These are phyloP conservation scores for Picathartes gymnocephalus DNA, from an alignment of 2,113 vertebrate species.

Conservation along the genomic window DNA sequence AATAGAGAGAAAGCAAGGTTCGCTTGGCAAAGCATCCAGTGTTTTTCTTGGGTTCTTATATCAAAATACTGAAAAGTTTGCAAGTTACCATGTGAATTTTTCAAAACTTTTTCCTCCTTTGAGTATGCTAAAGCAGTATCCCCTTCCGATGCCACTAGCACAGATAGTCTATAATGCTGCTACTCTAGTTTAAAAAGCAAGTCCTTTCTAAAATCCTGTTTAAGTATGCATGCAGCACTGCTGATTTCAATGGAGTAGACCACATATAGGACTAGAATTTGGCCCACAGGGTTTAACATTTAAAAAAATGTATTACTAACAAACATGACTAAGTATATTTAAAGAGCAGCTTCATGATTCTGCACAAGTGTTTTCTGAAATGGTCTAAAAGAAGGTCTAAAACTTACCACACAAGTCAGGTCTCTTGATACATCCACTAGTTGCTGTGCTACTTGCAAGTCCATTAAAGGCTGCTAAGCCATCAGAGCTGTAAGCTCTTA, in stretches of 20 bases:
- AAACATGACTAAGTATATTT: constrained; percentile 58
- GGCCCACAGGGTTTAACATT: constrained; percentile 57
- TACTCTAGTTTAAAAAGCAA: constrained; percentile 54
- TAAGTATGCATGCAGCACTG: constrained; percentile 63
- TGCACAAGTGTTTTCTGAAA: constrained; percentile 65
- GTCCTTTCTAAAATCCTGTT: constrained; percentile 48
- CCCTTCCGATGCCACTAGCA: constrained; percentile 53
- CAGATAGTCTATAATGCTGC: constrained; percentile 48
- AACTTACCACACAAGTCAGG: constrained; percentile 96
- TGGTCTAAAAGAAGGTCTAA: constrained; percentile 74
- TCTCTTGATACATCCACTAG: constrained; percentile 91
- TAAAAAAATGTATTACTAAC: constrained; percentile 60
- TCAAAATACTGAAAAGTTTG: constrained; percentile 69
- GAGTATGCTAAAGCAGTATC: constrained; percentile 50
- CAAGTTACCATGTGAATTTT: constrained; percentile 67
- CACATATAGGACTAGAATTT: constrained; percentile 58
- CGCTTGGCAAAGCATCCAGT: constrained; percentile 61
- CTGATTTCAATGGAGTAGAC: constrained; percentile 60
- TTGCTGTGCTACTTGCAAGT: constrained; percentile 83
- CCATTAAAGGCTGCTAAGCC: constrained; percentile 93
- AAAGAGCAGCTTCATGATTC: constrained; percentile 65
- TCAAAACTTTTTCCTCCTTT: constrained; percentile 8
- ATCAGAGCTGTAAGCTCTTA: constrained; percentile 95
- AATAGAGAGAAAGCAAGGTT: constrained; percentile 19
- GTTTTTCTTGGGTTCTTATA: constrained; percentile 12